Percentiles rank a stretch among this genome's conserved stretches.
phyloP scores from a whole-genome alignment of 92 coral and sea anemone species.

The Zoanthus solanderi region DNA sequence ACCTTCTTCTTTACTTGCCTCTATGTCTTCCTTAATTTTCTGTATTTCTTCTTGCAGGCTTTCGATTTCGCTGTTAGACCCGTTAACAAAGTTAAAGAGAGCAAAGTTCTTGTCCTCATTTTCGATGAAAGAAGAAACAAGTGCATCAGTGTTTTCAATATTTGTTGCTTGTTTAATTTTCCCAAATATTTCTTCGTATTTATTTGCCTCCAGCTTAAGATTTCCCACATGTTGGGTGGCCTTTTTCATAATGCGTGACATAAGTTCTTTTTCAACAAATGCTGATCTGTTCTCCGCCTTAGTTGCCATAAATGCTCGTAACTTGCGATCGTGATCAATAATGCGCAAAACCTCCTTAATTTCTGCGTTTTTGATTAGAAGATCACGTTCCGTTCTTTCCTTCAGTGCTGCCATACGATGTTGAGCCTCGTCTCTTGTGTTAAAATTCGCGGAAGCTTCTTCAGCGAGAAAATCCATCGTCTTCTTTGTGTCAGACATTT shows the following conservation, averaged over 20 bases:
- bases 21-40: conserved; percentile 76
- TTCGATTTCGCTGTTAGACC: conserved; percentile 89
- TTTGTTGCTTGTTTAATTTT: conserved; percentile 93
- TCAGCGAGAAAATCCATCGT: conserved; percentile 83
- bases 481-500: conserved; percentile 70
- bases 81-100: conserved; percentile 92
- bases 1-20: conserved; percentile 75
- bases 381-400: conserved; percentile 94
- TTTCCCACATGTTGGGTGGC: conserved; percentile 72
- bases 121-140: conserved; percentile 88
- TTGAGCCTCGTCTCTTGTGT: conserved; percentile 94
- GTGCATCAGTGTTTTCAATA: conserved; percentile 79
- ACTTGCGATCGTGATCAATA: conserved; percentile 94
- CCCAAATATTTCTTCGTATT: conserved; percentile 87
- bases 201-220: conserved; percentile 70
- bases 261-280: conserved; percentile 77
- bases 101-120: conserved; percentile 97
- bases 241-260: conserved; percentile 69
- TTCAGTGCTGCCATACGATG: conserved; percentile 91
- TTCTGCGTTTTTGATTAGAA: conserved; percentile 78
- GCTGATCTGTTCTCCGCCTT: conserved; percentile 90
- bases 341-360: conserved; percentile 92
- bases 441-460: conserved; percentile 75
- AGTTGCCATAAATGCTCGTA: conserved; percentile 88
- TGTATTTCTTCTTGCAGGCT: conserved; percentile 80